Evolutionary conservation across 2,888 invertebrate genomes (phyloP).

Genomic region (Mythimna lalbum): DNA sequence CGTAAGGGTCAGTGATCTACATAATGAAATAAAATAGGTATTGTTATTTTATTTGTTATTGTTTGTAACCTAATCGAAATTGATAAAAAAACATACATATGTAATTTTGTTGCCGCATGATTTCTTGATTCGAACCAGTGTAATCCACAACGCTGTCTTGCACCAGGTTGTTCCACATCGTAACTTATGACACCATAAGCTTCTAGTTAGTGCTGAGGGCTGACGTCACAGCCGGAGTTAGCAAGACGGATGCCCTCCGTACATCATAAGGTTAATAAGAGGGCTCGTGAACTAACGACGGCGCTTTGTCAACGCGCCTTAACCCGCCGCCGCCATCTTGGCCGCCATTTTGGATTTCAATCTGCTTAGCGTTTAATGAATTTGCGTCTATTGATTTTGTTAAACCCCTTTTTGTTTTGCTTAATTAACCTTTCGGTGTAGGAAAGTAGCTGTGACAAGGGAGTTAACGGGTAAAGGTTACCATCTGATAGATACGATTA

Average conservation of each 20-base stretch:
- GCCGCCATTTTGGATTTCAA: conserved; percentile 89
- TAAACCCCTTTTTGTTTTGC: conserved; percentile 90
- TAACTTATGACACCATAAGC: conserved; percentile 60
- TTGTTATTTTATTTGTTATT: too few species aligned
- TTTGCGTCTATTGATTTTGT: conserved; percentile 90
- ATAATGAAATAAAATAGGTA: too few species aligned
- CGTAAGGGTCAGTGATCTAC: too few species aligned
- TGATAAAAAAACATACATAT: too few species aligned
- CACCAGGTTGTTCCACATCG: conserved; percentile 35
- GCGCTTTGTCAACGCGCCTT: conserved; percentile 90
- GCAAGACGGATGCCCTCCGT: conserved; percentile 87
- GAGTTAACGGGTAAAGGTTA: conserved; percentile 68
- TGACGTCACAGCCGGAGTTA: conserved; percentile 76
- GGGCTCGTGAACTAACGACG: conserved; percentile 90
- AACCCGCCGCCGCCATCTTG: conserved; percentile 87
- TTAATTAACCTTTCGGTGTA: conserved; percentile 90
- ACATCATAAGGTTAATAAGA: conserved; percentile 91
- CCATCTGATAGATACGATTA: conserved; percentile 64
- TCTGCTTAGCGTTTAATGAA: conserved; percentile 91
- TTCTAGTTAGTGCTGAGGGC: conserved; percentile 64
- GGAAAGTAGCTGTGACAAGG: conserved; percentile 79
- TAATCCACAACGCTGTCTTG: conserved; percentile 19
- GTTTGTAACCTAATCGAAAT: too few species aligned
- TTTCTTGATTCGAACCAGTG: not conserved
- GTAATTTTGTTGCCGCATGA: not conserved